phyloP scores from a whole-genome alignment of 2,888 invertebrate genomes.

The Resseliella maxima region DNA sequence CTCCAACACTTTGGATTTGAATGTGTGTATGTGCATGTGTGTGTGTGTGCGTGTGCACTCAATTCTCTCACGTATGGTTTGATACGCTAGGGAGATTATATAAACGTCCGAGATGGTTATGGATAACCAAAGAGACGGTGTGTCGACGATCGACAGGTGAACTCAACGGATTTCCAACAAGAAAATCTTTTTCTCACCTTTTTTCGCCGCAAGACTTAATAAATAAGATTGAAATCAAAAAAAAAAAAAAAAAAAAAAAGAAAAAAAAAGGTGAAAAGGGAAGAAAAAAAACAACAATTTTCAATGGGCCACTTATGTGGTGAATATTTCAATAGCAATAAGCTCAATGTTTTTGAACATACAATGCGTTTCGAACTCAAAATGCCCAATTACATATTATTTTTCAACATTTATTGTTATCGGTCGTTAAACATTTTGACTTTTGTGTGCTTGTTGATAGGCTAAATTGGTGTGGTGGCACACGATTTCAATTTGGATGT shows the following conservation, averaged over 20 bases:
- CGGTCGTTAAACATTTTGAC: slow-evolving; percentile 31
- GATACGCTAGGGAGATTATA: neutral
- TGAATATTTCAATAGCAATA: neutral
- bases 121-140: neutral
- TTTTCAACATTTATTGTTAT: slow-evolving; percentile 24
- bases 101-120: neutral
- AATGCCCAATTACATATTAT: neutral
- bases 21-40: too few relatives aligned
- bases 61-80: neutral
- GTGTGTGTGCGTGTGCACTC: too few relatives aligned
- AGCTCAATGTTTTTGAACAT: neutral
- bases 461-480: neutral
- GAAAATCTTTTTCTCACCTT: slow-evolving; percentile 46
- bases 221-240: too few relatives aligned
- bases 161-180: neutral
- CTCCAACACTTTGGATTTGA: too few relatives aligned
- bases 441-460: neutral
- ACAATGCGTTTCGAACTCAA: too few relatives aligned
- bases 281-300: too few relatives aligned
- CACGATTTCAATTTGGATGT: too few relatives aligned
- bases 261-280: too few relatives aligned
- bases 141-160: slow-evolving; percentile 1
- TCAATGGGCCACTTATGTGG: neutral
- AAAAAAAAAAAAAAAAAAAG: too few relatives aligned
- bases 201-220: neutral